Evolutionary conservation across 2,113 vertebrate species (phyloP).

Genomic region (Microtus montanus): DNA sequence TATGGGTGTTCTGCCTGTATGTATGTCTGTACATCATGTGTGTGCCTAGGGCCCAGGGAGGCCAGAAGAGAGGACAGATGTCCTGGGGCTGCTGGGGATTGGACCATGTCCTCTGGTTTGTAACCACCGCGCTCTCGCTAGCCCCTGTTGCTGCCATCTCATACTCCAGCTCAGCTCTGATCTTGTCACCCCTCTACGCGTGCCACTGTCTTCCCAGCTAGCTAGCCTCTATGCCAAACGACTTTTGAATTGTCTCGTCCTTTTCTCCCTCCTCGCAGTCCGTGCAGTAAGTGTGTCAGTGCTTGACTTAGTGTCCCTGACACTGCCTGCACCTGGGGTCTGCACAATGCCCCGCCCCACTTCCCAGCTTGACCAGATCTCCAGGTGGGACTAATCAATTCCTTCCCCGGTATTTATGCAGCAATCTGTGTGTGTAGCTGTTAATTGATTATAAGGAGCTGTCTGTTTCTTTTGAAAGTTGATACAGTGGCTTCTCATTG

Average conservation of each 20-base stretch:
- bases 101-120: not conserved
- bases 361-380: not conserved
- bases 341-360: not conserved
- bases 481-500: not conserved
- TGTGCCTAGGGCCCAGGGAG: not conserved
- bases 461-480: slow-evolving; percentile 20
- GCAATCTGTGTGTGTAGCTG: not conserved
- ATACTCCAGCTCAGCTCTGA: not conserved
- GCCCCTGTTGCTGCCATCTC: no score
- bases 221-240: not conserved
- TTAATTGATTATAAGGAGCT: not conserved
- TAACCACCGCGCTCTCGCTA: not conserved
- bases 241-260: not conserved
- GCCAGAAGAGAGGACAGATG: not conserved
- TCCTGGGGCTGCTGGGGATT: not conserved
- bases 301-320: not conserved
- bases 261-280: not conserved
- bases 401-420: not conserved
- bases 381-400: not conserved
- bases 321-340: not conserved
- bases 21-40: not conserved
- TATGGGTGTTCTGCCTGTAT: not conserved
- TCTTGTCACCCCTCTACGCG: not conserved
- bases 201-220: not conserved
- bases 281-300: fast-evolving